Percentiles rank a stretch among this genome's conserved stretches.
phyloP scores from a whole-genome alignment of 2,113 vertebrate species.

The Centropristis striata region DNA sequence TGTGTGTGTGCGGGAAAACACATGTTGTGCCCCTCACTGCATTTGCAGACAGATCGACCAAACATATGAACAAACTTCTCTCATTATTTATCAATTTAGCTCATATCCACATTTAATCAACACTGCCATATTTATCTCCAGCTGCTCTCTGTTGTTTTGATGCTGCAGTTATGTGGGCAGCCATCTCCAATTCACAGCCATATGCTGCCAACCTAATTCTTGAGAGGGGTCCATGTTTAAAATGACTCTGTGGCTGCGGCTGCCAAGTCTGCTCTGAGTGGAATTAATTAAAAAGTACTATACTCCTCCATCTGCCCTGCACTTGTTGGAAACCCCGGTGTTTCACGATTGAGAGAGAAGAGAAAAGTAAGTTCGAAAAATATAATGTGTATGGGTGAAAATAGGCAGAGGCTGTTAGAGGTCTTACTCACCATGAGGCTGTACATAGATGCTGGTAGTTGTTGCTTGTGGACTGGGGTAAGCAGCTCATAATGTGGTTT shows the following conservation, averaged over 20 bases:
- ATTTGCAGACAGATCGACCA: slow-evolving; percentile 29
- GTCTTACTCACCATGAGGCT: background rate
- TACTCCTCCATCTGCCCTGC: slow-evolving; percentile 60
- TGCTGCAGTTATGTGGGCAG: slow-evolving; percentile 40
- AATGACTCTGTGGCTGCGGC: slow-evolving; percentile 34
- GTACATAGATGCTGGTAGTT: background rate
- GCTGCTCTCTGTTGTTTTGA: slow-evolving; percentile 61
- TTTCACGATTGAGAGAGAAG: slow-evolving; percentile 32
- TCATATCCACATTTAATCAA: slow-evolving; percentile 55
- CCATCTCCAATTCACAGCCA: slow-evolving; percentile 56
- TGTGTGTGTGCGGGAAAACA: background rate
- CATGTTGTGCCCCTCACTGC: background rate
- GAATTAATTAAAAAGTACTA: slow-evolving; percentile 69
- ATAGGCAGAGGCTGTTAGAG: background rate
- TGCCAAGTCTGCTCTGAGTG: slow-evolving; percentile 65
- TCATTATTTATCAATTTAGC: slow-evolving; percentile 63
- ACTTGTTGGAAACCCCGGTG: slow-evolving; percentile 18
- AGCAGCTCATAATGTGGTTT: background rate
- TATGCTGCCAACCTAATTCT: slow-evolving; percentile 66
- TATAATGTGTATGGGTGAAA: background rate
- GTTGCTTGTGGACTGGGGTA: background rate
- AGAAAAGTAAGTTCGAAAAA: slow-evolving; percentile 36
- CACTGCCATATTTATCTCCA: slow-evolving; percentile 57
- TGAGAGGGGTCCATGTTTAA: slow-evolving; percentile 61
- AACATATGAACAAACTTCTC: slow-evolving; percentile 27